Base-by-base conservation (phyloP, 2,888 invertebrate genomes). In the Orthosia cruda region DNA sequence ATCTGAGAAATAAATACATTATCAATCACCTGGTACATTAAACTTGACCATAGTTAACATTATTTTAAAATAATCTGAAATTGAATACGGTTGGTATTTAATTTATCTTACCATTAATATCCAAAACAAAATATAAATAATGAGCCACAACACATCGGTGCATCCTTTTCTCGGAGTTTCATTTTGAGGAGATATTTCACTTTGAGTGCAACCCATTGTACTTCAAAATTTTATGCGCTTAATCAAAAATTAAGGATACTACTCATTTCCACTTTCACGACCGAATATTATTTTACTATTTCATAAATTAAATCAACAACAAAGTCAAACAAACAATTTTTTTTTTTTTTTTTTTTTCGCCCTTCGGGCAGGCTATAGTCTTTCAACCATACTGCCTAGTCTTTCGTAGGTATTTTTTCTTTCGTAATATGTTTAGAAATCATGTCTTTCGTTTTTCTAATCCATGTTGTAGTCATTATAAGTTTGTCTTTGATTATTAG, bases 141-240 rank as follows among this genome's bases (percentile, higher is more conserved):
- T 97, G 58, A 99, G 97, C 98, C 98, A 99, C 85, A 98, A 97
- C 15, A 98, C 97, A 95, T 99, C 99, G 5, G 99, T 99, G 91
- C 99, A 99, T 68, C 98, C 97, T 92, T 98, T 97, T 74, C 96
- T 97, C 26, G 97, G 97, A 58, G 97, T 94, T 92, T 97, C 97
- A 94, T 97, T 97, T 93, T 97, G 97, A n/a, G 97, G 97, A 49
- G 97, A 95, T 84, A 97, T 97, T 92, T 97, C 97, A 91, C 97
- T 97, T 92, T 97, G 97, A 65, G 97, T 96, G 92, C 98, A 98
- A 83, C 98, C 98, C 98, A 98, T 98, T 82, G 74, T 81, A 26
- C n/a, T 0, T 18, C n/a, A 18, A 58, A 49, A 49, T 62, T 26
- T 18, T 52, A 18, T 4, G 5, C 7, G 18, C 13, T n/a, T 12